A percentile compares a stretch with the other conserved stretches of the same genome.
These are phyloP conservation scores for Diabrotica undecimpunctata DNA, from an alignment of 1,140 invertebrate species.

Conservation along the genomic window DNA sequence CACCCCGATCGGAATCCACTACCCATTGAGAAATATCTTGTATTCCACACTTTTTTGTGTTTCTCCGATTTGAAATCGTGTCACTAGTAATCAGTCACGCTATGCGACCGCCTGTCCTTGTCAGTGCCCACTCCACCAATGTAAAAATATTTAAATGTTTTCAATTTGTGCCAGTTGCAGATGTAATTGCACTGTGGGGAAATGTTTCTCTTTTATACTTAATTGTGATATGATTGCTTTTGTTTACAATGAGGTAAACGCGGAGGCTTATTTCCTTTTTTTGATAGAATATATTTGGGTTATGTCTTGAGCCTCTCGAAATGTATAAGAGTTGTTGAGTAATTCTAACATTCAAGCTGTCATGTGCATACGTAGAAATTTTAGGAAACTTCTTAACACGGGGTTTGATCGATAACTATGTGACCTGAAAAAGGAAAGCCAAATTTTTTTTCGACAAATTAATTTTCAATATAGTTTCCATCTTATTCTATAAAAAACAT, in stretches of 20 bases:
- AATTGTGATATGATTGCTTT: conserved; percentile 7
- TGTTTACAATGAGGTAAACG: conserved; percentile 1
- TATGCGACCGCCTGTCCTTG: conserved; percentile 28
- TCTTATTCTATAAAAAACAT: no score
- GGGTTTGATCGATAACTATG: no score
- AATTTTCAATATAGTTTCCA: no score
- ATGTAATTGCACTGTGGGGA: conserved; percentile 17
- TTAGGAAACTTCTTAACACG: no score
- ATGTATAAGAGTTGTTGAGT: no score
- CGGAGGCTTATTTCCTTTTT: background rate
- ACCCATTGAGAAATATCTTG: conserved; percentile 2
- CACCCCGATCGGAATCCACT: background rate
- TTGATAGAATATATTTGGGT: background rate
- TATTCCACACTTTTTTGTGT: conserved; percentile 13
- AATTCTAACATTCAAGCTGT: no score
- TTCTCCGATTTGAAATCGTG: conserved; percentile 27
- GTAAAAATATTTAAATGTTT: conserved; percentile 23
- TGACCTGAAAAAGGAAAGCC: no score
- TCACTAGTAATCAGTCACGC: conserved; percentile 30
- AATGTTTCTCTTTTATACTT: conserved; percentile 8
- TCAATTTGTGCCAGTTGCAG: conserved; percentile 27
- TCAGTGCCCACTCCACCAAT: conserved; percentile 10
- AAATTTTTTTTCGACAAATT: no score
- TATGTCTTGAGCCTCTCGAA: background rate
- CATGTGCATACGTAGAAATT: no score